Evolutionary conservation across 1,140 invertebrate species (phyloP).

Genomic region (Micrasema longulum): DNA sequence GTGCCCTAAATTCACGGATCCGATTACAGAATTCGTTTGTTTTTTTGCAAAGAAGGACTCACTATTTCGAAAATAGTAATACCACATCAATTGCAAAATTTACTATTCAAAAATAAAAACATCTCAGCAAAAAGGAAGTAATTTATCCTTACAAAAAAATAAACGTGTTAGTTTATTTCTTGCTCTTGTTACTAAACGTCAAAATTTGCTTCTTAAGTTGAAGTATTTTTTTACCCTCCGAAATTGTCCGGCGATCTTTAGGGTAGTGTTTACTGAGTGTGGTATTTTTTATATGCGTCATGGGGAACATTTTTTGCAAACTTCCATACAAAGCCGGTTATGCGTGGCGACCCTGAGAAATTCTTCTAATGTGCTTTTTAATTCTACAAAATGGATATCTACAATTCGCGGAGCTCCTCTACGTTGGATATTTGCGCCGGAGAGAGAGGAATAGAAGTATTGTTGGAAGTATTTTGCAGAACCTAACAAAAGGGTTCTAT

Average conservation of each 20-base stretch:
- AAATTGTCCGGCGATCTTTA: neutral
- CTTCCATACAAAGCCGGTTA: slow-evolving; percentile 42
- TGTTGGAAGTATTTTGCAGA: slow-evolving; percentile 14
- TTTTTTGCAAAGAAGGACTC: slow-evolving; percentile 39
- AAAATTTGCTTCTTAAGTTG: too few relatives aligned
- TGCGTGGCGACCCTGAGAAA: slow-evolving; percentile 47
- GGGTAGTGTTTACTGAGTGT: slow-evolving; percentile 32
- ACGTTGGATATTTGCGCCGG: neutral
- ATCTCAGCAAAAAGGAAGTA: too few relatives aligned
- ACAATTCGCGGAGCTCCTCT: slow-evolving; percentile 4
- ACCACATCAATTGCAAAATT: neutral
- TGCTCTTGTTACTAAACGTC: too few relatives aligned
- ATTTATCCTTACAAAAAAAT: too few relatives aligned
- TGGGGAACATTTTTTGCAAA: slow-evolving; percentile 41
- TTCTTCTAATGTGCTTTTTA: slow-evolving; percentile 27
- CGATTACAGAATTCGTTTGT: slow-evolving; percentile 38
- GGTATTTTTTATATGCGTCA: slow-evolving; percentile 33
- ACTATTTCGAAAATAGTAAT: slow-evolving; percentile 16
- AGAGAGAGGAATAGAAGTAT: neutral
- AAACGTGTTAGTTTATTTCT: too few relatives aligned
- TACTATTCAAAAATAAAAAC: too few relatives aligned
- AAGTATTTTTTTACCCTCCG: too few relatives aligned
- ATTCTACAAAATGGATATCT: slow-evolving; percentile 19
- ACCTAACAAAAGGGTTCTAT: slow-evolving; percentile 29
- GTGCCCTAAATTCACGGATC: slow-evolving; percentile 45